These are phyloP conservation scores for Nebria ingens DNA, from an alignment of 1,140 invertebrate genomes.

Conservation along the genomic window DNA sequence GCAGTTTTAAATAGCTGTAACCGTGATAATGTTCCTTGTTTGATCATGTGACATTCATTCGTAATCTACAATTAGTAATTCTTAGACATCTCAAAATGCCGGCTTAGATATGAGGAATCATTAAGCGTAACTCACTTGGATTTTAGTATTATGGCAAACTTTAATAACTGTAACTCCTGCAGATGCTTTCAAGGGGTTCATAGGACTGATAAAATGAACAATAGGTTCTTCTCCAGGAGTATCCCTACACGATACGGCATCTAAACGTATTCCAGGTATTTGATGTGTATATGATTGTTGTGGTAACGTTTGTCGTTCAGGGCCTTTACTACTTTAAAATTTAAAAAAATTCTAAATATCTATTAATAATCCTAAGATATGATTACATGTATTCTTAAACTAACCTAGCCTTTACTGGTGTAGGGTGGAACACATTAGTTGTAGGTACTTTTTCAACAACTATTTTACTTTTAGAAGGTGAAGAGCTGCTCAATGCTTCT, in stretches of 20 bases:
- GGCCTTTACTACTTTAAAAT: neutral
- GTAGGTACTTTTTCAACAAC: conserved; percentile 49
- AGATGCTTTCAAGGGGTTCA: conserved; percentile 28
- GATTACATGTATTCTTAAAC: too few species aligned
- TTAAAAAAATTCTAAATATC: too few species aligned
- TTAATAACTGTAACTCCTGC: conserved; percentile 26
- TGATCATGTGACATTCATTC: conserved; percentile 42
- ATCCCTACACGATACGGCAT: conserved; percentile 30
- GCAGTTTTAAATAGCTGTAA: conserved; percentile 41
- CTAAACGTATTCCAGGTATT: conserved; percentile 29
- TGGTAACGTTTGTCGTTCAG: conserved; percentile 5
- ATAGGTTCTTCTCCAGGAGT: conserved; percentile 32
- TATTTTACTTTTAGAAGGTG: conserved; percentile 70
- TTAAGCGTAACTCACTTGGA: conserved; percentile 23
- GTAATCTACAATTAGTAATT: conserved; percentile 33
- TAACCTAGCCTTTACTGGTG: neutral
- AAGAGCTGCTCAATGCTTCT: conserved; percentile 62
- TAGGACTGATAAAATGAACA: conserved; percentile 28
- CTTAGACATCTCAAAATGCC: too few species aligned
- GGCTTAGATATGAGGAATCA: conserved; percentile 10
- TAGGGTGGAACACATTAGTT: neutral
- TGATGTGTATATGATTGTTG: neutral
- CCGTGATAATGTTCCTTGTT: conserved; percentile 38
- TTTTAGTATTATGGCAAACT: conserved; percentile 23
- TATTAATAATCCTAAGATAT: too few species aligned